These are phyloP conservation scores for Anomalospiza imberbis DNA, from an alignment of 2,797 vertebrate species.

Conservation along the genomic window DNA sequence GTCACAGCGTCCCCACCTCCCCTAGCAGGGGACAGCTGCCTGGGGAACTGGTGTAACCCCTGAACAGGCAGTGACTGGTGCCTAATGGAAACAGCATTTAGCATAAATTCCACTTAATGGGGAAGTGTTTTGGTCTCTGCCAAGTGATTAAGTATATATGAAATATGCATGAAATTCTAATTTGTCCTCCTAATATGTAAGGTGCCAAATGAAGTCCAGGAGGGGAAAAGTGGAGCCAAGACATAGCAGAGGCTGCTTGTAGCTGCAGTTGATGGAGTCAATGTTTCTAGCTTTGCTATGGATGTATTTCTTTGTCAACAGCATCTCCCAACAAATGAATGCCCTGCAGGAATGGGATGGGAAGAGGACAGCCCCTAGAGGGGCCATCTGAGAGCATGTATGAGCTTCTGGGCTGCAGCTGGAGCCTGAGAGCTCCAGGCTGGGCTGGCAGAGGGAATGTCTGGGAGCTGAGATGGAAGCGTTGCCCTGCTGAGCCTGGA, in stretches of 20 bases:
- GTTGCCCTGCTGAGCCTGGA: neutral
- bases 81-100: neutral
- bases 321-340: neutral
- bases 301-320: neutral
- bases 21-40: neutral
- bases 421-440: neutral
- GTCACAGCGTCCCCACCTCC: neutral
- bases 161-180: constrained; percentile 57
- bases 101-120: constrained; percentile 11
- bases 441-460: neutral
- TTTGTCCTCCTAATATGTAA: constrained; percentile 7
- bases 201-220: constrained; percentile 29
- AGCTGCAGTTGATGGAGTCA: neutral
- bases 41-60: neutral
- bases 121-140: constrained; percentile 22
- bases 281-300: neutral
- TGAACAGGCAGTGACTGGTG: neutral
- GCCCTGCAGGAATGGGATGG: rapidly evolving
- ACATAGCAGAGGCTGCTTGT: neutral
- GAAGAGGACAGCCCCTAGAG: neutral
- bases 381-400: neutral
- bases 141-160: constrained; percentile 36
- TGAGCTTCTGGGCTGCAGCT: neutral
- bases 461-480: rapidly evolving
- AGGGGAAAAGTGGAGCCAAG: constrained; percentile 13